A percentile compares a stretch with the other conserved stretches of the same genome.
Conservation (phyloP, 2,797 vertebrate genomes). For the Danio jaintianensis region DNA sequence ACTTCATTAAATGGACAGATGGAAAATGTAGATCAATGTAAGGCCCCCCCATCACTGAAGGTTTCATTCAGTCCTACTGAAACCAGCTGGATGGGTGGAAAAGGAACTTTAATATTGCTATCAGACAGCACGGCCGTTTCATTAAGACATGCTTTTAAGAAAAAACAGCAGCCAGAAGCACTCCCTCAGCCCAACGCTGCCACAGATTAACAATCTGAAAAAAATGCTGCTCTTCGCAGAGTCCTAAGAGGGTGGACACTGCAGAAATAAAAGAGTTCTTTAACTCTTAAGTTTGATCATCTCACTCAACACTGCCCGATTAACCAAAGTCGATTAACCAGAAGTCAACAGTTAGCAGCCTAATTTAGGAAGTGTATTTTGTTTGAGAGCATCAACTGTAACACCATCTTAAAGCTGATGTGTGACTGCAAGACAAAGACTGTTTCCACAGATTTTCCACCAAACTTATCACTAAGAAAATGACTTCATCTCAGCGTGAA, state of each 20-base stretch:
- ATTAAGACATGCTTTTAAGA: conserved; percentile 5
- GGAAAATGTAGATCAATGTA: not conserved
- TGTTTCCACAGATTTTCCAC: not conserved
- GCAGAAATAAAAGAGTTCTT: not conserved
- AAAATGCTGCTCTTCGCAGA: not conserved
- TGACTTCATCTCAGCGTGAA: not conserved
- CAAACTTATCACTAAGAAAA: not conserved
- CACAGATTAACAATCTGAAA: not conserved
- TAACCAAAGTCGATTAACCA: not conserved
- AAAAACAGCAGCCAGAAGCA: not conserved
- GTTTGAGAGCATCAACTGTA: not conserved
- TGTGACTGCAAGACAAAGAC: not conserved
- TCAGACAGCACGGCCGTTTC: not conserved
- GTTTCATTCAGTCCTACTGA: conserved; percentile 13
- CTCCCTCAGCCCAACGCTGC: not conserved
- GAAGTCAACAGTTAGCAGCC: conserved; percentile 14
- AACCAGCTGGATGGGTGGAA: conserved; percentile 14
- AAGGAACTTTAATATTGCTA: conserved; percentile 5
- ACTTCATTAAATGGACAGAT: conserved; percentile 32
- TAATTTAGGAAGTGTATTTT: not conserved
- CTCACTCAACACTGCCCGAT: not conserved
- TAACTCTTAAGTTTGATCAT: conserved; percentile 20
- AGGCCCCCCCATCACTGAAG: conserved; percentile 19
- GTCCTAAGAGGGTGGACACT: not conserved
- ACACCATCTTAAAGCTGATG: conserved; percentile 1